Base-by-base conservation (phyloP, 1,140 invertebrate genomes). In the Musca vetustissima region DNA sequence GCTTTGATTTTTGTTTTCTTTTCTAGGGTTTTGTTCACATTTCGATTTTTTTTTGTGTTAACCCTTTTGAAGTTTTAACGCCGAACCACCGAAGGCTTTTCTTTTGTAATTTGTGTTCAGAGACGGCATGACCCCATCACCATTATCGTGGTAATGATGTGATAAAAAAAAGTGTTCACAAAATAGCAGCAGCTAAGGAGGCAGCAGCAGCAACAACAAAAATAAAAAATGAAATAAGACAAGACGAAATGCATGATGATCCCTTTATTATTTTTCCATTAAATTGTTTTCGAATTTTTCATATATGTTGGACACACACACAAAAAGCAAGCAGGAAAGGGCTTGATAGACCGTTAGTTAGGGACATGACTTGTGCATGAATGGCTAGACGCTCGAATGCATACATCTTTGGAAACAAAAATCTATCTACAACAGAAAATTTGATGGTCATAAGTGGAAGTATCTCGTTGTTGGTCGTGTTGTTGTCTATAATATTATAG, bases 211-310 rank as follows among this genome's bases (percentile, higher is more conserved):
- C 9, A 32, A 32, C 28, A 9, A 32, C 28, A 59, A 49, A 4
- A 49, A 49, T 4, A 49, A 15, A 1, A 49, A 4, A 15, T n/a
- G 17, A 49, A 49, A 49, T 6, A 15, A 49, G 17, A 7, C 17
- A n/a, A 15, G 15, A 15, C 32, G 28, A 59, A 32, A 28, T 28
- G 17, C 17, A 59, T 59, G 55, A 59, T 59, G 53, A 55, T 24
- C 55, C 55, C 55, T 59, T 59, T 59, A 59, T 59, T 59, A 28
- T 59, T 59, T 59, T 59, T 59, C 28, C 55, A 59, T 59, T 59
- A 59, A 59, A 59, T 59, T 32, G 55, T 59, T 17, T 59, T 32
- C n/a, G 2, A 32, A 24, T 55, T 55, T 25, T n/a, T 59, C 48
- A 49, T 59, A 28, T 14, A 32, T 32, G 28, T 32, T 32, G 28